Conservation (phyloP, 2,888 invertebrate genomes). For the Leptura quadrifasciata region DNA sequence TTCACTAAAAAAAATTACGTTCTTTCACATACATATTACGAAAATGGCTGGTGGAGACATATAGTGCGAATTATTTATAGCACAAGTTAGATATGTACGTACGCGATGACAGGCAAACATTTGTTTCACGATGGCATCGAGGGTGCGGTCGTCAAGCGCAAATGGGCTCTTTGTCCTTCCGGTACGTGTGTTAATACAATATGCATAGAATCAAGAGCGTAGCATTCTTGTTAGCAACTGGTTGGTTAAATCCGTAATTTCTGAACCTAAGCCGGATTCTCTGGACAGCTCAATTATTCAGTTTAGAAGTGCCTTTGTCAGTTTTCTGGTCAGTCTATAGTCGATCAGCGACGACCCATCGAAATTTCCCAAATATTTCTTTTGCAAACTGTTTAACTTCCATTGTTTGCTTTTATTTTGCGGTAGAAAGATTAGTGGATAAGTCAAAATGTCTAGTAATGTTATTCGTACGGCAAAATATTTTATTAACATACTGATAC, state of each 20-base stretch:
- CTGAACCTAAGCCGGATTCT: not conserved
- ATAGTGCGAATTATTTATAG: constrained; percentile 8
- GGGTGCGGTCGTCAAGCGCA: constrained; percentile 6
- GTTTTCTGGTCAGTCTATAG: not conserved
- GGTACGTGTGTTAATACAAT: constrained; percentile 35
- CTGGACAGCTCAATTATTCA: constrained; percentile 2
- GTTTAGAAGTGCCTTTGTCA: not conserved
- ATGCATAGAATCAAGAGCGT: constrained; percentile 13
- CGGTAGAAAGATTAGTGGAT: too few relatives aligned
- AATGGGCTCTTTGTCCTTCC: constrained; percentile 23
- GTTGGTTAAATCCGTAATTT: constrained; percentile 4
- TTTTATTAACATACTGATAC: too few relatives aligned
- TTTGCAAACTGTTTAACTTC: not conserved
- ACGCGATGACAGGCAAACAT: constrained; percentile 13
- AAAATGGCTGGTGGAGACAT: constrained; percentile 12
- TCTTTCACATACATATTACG: not conserved
- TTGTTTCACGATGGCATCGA: constrained; percentile 1
- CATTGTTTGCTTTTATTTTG: not conserved
- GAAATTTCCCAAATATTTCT: not conserved
- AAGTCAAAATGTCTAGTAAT: too few relatives aligned
- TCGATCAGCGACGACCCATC: not conserved
- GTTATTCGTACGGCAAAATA: too few relatives aligned
- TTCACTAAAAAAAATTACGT: not conserved
- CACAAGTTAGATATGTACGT: constrained; percentile 6
- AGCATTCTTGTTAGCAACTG: constrained; percentile 23